These are phyloP conservation scores for Aricia agestis DNA, from an alignment of 1,140 invertebrate genomes.

Conservation along the genomic window DNA sequence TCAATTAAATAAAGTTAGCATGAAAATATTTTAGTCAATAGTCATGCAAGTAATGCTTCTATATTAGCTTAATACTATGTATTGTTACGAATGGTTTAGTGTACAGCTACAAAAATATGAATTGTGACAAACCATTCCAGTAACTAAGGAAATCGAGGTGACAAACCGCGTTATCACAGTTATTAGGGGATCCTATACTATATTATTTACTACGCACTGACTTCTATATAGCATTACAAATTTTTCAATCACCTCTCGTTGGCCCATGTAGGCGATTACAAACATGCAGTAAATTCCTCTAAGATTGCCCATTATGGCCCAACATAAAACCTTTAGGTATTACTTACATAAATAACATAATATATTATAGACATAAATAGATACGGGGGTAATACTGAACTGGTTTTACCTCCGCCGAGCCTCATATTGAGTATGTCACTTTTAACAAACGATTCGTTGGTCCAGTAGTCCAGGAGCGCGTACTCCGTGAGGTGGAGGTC, in stretches of 20 bases:
- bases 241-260: too few relatives aligned
- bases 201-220: too few relatives aligned
- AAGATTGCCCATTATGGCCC: not conserved
- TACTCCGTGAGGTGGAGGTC: conserved; percentile 91
- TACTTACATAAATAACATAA: conserved; percentile 14
- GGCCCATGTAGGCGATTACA: too few relatives aligned
- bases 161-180: not conserved
- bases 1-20: not conserved
- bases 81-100: not conserved
- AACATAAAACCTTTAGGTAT: not conserved
- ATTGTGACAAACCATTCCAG: too few relatives aligned
- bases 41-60: not conserved
- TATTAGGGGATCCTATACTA: too few relatives aligned
- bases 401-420: conserved; percentile 80
- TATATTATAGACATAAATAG: not conserved
- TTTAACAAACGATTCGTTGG: conserved; percentile 81
- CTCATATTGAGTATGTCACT: conserved; percentile 81
- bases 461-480: conserved; percentile 82
- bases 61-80: not conserved
- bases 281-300: not conserved
- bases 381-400: not conserved
- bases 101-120: too few relatives aligned
- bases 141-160: not conserved
- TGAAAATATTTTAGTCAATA: not conserved
- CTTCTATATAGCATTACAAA: too few relatives aligned